These are phyloP conservation scores for Protonibea diacanthus DNA, from an alignment of 2,797 vertebrate genomes.

Conservation along the genomic window DNA sequence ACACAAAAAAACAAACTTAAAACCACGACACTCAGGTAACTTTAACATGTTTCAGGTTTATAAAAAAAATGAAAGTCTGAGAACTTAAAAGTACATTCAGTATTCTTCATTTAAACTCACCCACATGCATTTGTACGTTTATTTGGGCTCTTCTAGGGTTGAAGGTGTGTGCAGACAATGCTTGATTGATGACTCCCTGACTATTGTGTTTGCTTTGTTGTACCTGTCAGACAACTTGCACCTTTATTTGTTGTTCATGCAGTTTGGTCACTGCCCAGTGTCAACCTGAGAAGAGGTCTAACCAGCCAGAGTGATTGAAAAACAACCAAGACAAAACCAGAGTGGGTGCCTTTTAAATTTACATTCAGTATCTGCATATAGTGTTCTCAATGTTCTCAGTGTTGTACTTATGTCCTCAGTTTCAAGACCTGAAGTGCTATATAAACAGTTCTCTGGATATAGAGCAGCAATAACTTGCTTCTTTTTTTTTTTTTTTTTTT, in stretches of 20 bases:
- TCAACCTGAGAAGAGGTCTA: constrained; percentile 19
- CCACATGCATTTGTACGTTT: not conserved
- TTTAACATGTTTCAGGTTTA: not conserved
- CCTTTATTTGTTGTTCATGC: constrained; percentile 20
- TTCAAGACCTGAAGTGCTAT: constrained; percentile 28
- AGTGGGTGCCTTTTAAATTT: constrained; percentile 9
- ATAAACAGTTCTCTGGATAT: constrained; percentile 38
- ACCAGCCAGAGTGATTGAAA: constrained; percentile 25
- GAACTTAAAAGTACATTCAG: not conserved
- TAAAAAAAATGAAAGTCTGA: not conserved
- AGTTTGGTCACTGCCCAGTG: constrained; percentile 17
- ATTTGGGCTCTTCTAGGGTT: not conserved
- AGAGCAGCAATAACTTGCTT: constrained; percentile 41
- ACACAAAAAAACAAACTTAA: too few relatives aligned
- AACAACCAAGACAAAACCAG: not conserved
- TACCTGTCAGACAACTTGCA: constrained; percentile 2
- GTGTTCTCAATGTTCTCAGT: not conserved
- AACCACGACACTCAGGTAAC: too few relatives aligned
- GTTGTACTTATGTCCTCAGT: constrained; percentile 11
- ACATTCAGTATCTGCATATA: constrained; percentile 12
- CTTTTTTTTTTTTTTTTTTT: constrained; percentile 23
- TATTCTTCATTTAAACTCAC: not conserved
- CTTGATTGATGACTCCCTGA: constrained; percentile 27
- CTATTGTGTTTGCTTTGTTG: constrained; percentile 25
- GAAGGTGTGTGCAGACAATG: not conserved